These are phyloP conservation scores for Spinus olivaceus DNA, from an alignment of 2,797 vertebrate genomes.

Conservation along the genomic window DNA sequence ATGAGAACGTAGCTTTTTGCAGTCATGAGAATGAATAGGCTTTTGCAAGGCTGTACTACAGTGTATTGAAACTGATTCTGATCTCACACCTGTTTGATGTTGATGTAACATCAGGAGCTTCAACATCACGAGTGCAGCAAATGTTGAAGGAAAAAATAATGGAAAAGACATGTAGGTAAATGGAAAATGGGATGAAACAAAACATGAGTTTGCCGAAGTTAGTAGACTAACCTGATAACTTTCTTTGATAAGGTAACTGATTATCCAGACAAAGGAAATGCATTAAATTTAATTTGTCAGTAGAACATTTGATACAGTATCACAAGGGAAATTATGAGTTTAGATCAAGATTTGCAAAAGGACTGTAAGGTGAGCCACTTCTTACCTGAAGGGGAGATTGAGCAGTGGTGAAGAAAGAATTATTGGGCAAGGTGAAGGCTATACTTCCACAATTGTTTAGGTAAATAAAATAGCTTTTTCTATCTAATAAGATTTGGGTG, in stretches of 20 bases:
- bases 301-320: conserved; percentile 27
- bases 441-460: background rate
- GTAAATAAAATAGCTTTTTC: background rate
- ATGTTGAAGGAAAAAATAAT: background rate
- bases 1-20: background rate
- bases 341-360: background rate
- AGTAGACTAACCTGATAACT: conserved; percentile 6
- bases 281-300: conserved; percentile 1
- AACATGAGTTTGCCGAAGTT: background rate
- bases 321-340: conserved; percentile 6
- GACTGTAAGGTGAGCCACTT: background rate
- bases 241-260: conserved; percentile 39
- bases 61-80: background rate
- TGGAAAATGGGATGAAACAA: conserved; percentile 40
- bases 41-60: background rate
- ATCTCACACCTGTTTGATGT: conserved; percentile 46
- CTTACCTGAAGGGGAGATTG: background rate
- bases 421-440: background rate
- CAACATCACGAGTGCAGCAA: background rate
- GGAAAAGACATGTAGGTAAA: background rate
- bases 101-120: background rate
- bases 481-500: background rate
- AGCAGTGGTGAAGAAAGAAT: background rate
- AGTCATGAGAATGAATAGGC: background rate
- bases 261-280: conserved; percentile 17